These are phyloP conservation scores for Propithecus perrieri DNA, from an alignment of 2,797 vertebrate genomes.

Conservation along the genomic window DNA sequence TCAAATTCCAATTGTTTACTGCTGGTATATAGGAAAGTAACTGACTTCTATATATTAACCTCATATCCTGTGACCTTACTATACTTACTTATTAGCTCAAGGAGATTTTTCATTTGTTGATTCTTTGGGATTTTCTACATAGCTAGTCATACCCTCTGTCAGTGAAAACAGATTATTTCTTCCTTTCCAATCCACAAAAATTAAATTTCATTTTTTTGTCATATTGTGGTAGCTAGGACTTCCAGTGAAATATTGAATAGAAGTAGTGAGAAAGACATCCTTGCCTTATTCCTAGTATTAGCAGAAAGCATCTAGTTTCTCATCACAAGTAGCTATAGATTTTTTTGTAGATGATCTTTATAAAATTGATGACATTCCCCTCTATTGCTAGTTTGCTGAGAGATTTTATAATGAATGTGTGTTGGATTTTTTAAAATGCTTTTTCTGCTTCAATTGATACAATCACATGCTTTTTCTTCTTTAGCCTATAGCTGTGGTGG, in stretches of 20 bases:
- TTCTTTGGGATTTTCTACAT: not conserved
- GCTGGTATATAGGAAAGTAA: not conserved
- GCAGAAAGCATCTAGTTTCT: not conserved
- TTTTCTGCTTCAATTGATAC: not conserved
- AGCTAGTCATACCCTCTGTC: not conserved
- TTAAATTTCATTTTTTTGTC: not conserved
- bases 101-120: not conserved
- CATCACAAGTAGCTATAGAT: not conserved
- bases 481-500: not conserved
- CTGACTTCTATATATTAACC: not conserved
- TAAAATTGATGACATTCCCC: not conserved
- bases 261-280: not conserved
- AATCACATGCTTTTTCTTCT: not conserved
- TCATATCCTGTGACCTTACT: not conserved
- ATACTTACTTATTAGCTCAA: not conserved
- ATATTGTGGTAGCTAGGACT: not conserved
- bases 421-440: not conserved
- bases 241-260: not conserved
- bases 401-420: not conserved
- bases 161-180: not conserved
- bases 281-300: not conserved
- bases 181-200: not conserved
- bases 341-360: not conserved
- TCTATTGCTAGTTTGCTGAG: not conserved
- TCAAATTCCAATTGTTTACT: not conserved